Evolutionary conservation across 2,888 invertebrate species (phyloP).

Genomic region (Thymelicus sylvestris): DNA sequence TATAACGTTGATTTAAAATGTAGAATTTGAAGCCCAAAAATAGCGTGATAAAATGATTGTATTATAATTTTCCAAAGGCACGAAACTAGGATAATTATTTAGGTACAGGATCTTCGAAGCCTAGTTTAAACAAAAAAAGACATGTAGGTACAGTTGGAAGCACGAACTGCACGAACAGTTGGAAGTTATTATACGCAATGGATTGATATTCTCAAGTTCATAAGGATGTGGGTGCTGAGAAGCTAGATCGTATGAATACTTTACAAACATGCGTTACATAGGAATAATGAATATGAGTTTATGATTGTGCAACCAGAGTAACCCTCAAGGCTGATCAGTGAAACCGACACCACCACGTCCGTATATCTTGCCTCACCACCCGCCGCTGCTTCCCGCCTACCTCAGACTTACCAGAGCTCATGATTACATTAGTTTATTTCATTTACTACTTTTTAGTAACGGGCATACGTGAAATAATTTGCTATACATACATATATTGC

Average conservation of each 20-base stretch:
- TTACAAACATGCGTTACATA: constrained; percentile 28
- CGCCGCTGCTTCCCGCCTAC: constrained; percentile 53
- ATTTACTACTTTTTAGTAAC: constrained; percentile 7
- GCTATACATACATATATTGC: constrained; percentile 4
- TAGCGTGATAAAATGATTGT: background rate
- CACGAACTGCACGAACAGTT: too few relatives aligned
- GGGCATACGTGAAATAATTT: background rate
- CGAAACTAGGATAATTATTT: background rate
- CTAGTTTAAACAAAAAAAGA: too few relatives aligned
- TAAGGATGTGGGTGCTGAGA: background rate
- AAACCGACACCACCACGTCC: constrained; percentile 66
- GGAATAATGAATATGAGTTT: constrained; percentile 42
- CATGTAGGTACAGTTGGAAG: too few relatives aligned
- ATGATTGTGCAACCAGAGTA: constrained; percentile 60
- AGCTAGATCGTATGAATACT: constrained; percentile 11
- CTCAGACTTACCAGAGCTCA: constrained; percentile 35
- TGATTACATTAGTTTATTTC: constrained; percentile 29
- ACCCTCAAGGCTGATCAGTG: constrained; percentile 67
- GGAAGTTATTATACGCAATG: too few relatives aligned
- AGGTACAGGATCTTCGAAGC: too few relatives aligned
- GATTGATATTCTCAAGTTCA: background rate
- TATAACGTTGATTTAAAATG: background rate
- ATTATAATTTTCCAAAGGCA: background rate
- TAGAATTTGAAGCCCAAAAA: background rate
- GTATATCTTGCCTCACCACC: constrained; percentile 60